A percentile compares a stretch with the other conserved stretches of the same genome.
Evolutionary conservation across 2,888 invertebrate genomes (phyloP).

Genomic region (Agapostemon virescens): DNA sequence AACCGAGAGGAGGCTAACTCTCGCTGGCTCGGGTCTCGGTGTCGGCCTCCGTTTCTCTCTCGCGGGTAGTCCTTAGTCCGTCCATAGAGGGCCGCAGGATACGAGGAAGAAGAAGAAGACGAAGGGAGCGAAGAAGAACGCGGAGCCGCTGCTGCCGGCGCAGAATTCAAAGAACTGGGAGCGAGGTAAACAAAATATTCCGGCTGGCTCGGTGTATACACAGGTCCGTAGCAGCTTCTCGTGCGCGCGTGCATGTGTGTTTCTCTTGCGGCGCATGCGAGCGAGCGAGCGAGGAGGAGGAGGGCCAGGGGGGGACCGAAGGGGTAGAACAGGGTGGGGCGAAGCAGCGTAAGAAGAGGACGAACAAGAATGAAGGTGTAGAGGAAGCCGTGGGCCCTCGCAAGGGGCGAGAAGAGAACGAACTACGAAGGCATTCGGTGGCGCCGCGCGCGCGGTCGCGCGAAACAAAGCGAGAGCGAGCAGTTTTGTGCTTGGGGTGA

Average conservation of each 20-base stretch:
- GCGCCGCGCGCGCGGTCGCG: conserved; percentile 56
- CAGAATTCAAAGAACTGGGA: conserved; percentile 78
- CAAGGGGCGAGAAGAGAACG: conserved; percentile 50
- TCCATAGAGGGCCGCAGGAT: conserved; percentile 42
- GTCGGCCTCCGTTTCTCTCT: not conserved
- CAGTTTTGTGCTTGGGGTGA: conserved; percentile 41
- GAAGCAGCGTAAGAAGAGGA: conserved; percentile 42
- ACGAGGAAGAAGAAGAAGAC: conserved; percentile 37
- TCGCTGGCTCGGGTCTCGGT: not conserved
- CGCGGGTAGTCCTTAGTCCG: conserved; percentile 41
- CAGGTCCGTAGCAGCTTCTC: conserved; percentile 33
- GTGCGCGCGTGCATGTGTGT: conserved; percentile 29
- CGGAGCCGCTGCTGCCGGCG: conserved; percentile 66
- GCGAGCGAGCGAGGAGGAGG: not conserved
- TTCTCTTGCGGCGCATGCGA: not conserved
- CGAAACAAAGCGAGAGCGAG: conserved; percentile 25
- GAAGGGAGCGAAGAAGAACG: conserved; percentile 43
- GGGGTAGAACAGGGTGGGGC: conserved; percentile 13
- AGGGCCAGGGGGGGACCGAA: not conserved
- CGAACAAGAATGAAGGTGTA: conserved; percentile 43
- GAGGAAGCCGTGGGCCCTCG: conserved; percentile 23
- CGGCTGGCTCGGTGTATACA: conserved; percentile 66
- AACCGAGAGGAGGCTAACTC: conserved; percentile 3
- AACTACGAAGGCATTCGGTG: conserved; percentile 64
- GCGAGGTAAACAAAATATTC: conserved; percentile 80